Conservation (phyloP, 1,140 invertebrate species). For the Zaprionus camerounensis region DNA sequence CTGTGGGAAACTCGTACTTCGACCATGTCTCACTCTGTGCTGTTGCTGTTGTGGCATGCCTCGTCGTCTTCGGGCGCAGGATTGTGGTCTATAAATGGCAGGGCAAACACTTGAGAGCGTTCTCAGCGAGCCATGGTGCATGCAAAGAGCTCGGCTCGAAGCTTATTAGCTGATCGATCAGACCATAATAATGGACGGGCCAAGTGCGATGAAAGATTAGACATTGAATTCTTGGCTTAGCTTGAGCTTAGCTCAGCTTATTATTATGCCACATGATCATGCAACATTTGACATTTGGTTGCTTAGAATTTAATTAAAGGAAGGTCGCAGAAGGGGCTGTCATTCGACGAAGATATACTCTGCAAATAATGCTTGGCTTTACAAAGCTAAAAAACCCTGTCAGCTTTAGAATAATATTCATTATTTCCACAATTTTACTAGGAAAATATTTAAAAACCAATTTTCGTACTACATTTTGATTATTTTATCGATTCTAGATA, state of each 20-base stretch:
- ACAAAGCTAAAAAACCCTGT: no score
- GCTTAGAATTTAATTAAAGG: background rate
- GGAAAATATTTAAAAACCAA: background rate
- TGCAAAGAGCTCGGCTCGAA: background rate
- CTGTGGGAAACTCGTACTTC: constrained; percentile 61
- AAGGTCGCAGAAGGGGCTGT: background rate
- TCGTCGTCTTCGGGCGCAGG: constrained; percentile 39
- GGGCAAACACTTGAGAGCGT: constrained; percentile 27
- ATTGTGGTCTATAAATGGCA: constrained; percentile 57
- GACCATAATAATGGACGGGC: constrained; percentile 10
- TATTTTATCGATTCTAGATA: background rate
- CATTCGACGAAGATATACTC: background rate
- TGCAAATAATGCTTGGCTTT: background rate
- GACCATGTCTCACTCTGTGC: background rate
- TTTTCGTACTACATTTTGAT: background rate
- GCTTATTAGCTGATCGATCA: constrained; percentile 39
- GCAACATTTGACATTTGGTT: constrained; percentile 11
- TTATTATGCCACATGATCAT: constrained; percentile 4
- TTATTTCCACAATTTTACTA: background rate
- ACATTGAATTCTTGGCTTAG: constrained; percentile 11
- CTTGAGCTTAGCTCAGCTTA: background rate
- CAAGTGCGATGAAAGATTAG: constrained; percentile 22
- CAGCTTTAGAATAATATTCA: background rate
- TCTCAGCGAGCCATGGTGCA: constrained; percentile 19
- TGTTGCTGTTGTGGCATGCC: constrained; percentile 28